Evolutionary conservation across 2,797 vertebrate genomes (phyloP).

Genomic region (Sphenodon punctatus): DNA sequence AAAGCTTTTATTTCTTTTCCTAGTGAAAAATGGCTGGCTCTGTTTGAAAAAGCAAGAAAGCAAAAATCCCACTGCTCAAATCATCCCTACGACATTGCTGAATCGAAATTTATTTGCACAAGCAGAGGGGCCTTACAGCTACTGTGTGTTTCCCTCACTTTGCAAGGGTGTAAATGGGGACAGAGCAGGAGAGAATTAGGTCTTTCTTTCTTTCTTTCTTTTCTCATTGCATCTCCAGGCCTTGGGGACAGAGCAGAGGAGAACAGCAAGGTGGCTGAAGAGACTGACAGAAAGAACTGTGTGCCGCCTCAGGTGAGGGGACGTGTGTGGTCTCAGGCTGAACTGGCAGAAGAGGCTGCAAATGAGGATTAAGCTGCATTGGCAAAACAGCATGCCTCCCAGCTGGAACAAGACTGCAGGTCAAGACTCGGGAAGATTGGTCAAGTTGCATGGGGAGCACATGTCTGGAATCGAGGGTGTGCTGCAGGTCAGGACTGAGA

Average conservation of each 20-base stretch:
- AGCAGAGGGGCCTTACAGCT: not conserved
- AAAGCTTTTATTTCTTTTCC: too few relatives aligned
- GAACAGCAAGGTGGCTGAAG: not conserved
- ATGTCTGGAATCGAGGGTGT: not conserved
- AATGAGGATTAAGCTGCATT: not conserved
- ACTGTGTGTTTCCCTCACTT: not conserved
- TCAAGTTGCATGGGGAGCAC: not conserved
- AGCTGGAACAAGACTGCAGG: rapidly evolving
- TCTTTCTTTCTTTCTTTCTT: too few relatives aligned
- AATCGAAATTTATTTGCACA: too few relatives aligned
- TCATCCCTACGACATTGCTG: too few relatives aligned
- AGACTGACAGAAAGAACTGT: not conserved
- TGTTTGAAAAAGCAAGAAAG: too few relatives aligned
- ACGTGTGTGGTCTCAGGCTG: not conserved
- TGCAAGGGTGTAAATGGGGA: not conserved
- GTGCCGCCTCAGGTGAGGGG: rapidly evolving
- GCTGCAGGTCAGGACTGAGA: not conserved
- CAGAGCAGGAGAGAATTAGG: too few relatives aligned
- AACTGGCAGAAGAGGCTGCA: not conserved
- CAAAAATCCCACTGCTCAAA: too few relatives aligned
- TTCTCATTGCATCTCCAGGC: not conserved
- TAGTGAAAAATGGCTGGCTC: too few relatives aligned
- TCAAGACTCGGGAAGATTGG: not conserved
- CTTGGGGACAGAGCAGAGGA: not conserved
- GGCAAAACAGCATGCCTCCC: not conserved